A percentile compares a stretch with the other conserved stretches of the same genome.
phyloP scores from a whole-genome alignment of 2,797 vertebrate genomes.

The Myoxocephalus aenaeus region DNA sequence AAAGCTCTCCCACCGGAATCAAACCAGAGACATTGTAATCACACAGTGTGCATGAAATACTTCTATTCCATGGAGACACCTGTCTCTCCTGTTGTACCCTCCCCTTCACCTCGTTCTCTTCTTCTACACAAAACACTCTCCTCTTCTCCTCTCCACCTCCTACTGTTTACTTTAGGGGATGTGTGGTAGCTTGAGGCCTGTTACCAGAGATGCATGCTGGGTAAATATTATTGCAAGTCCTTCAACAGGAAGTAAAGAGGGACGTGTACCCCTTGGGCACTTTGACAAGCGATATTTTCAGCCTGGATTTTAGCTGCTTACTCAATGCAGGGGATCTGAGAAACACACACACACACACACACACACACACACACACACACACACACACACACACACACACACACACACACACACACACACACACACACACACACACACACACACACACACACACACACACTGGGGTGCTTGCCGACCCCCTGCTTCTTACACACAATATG shows the following conservation, averaged over 20 bases:
- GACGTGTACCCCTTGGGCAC: conserved; percentile 48
- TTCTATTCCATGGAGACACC: not conserved
- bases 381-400: not conserved
- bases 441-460: conserved; percentile 1
- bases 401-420: not conserved
- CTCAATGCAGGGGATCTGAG: conserved; percentile 37
- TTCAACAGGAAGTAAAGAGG: conserved; percentile 69
- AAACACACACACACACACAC: conserved; percentile 8
- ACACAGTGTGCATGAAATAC: not conserved
- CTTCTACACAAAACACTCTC: not conserved
- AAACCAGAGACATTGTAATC: conserved; percentile 5
- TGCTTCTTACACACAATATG: conserved; percentile 43
- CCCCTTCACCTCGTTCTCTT: conserved; percentile 5
- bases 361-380: not conserved
- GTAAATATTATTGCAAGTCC: conserved; percentile 79
- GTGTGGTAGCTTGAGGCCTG: conserved; percentile 58
- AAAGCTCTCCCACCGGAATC: conserved; percentile 2
- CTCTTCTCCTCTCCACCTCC: conserved; percentile 42
- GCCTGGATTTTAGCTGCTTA: conserved; percentile 53
- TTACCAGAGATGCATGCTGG: conserved; percentile 65
- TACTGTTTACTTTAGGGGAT: conserved; percentile 60
- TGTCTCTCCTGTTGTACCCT: not conserved
- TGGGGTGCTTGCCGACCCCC: conserved; percentile 23
- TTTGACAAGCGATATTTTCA: conserved; percentile 68
- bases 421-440: not conserved